Evolutionary conservation across 2,113 vertebrate species (phyloP), one percentile per base, ranked within the genome.

Genomic region (Bufo bufo): DNA sequence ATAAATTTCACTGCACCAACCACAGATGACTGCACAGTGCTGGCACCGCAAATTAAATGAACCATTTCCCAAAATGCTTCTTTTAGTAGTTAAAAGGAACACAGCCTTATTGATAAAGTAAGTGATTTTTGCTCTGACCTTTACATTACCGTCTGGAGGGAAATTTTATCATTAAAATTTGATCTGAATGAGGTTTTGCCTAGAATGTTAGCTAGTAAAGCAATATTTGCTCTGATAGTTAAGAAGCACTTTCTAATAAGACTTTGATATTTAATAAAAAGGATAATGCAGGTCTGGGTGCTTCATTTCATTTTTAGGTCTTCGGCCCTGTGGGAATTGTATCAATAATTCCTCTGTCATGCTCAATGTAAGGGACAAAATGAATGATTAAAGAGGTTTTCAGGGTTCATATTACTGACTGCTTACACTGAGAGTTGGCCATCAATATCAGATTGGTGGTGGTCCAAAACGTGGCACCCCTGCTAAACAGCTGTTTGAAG

Each of bases 161-260:
- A 87, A 79, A 81, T 69, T 20, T 79, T 80, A 81, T 69, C 47
- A 86, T 87, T 69, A 80, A 87, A 86, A 66, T 19, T 43, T 69
- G 71, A 86, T 79, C 69, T 80, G 59, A 52, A 86, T 86, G 65
- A 54, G 52, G 20, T 77, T 65, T 86, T 79, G 77, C 6, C 33
- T 69, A 80, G 71, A 79, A 79, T 86, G 75, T 69, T 86, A 66
- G 47, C 16, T 87, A n/a, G 9, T 20, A 80, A 71, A 56, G 16
- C 85, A 87, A 81, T 87, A 81, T 87, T 87, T 87, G 77, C 63
- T 87, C 50, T 58, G 16, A 80, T 69, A 54, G 75, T 87, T 80
- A 45, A 87, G 61, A 23, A 80, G 14, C 63, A 33, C 17, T 56
- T 33, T 80, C n/a, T 87, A 87, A 71, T 87, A 80, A 80, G 20